These are phyloP conservation scores for Physella acuta DNA, from an alignment of 1,140 invertebrate genomes.

Conservation along the genomic window DNA sequence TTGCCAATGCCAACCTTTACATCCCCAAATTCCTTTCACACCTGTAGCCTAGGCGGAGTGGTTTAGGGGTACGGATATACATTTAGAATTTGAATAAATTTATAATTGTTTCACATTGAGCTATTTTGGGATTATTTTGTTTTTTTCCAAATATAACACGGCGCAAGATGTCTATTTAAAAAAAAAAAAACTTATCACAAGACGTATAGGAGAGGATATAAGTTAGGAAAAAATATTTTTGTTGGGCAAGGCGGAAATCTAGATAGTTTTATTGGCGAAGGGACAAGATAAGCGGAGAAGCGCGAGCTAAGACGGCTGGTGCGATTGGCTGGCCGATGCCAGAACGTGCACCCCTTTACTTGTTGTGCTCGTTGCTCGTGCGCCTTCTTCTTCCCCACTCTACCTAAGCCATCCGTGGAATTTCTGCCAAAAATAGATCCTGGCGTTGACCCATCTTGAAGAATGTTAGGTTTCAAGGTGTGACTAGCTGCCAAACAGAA, in stretches of 20 bases:
- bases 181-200: neutral
- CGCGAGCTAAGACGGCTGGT: neutral
- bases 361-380: neutral
- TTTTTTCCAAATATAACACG: neutral
- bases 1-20: neutral
- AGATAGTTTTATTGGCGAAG: constrained; percentile 21
- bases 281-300: constrained; percentile 1
- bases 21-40: constrained; percentile 16
- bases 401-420: constrained; percentile 26
- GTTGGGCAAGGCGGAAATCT: constrained; percentile 18
- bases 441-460: constrained; percentile 24
- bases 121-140: neutral
- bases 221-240: neutral
- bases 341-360: constrained; percentile 20
- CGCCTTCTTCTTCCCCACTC: neutral
- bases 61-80: neutral
- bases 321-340: constrained; percentile 20
- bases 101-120: neutral
- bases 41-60: neutral
- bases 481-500: constrained; percentile 19
- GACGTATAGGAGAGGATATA: neutral
- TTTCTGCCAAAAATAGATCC: constrained; percentile 24
- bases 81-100: neutral
- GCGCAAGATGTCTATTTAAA: neutral
- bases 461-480: constrained; percentile 25